Evolutionary conservation across 2,797 vertebrate species (phyloP), one percentile per base, ranked within the genome.

Genomic region (Erithacus rubecula): DNA sequence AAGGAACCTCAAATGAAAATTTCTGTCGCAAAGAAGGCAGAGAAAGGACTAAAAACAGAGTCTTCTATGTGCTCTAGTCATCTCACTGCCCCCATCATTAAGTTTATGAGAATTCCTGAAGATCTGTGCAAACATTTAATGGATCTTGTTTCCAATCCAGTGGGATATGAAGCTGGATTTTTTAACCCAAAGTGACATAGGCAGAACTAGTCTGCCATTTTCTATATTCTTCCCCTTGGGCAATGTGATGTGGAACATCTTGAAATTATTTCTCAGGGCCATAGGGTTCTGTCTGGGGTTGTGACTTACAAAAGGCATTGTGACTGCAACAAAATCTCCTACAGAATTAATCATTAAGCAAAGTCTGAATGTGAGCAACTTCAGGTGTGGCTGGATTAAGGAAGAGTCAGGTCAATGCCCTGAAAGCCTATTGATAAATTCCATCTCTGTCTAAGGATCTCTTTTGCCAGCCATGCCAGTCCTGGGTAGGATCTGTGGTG

Each of bases 401-500:
- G 13, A 44, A 32, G 15, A 71, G 22, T 49, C 53, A 68, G 34
- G 9, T 91, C 37, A 74, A 49, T 37, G 32, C 67, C 36, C 36
- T 39, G 15, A 78, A 94, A 46, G 24, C 12, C 51, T 8, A 49
- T 10, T 64, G 58, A 69, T 41, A 86, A 85, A 83, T 46, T 74
- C 10, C 9, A 79, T 10, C 12, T 41, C 30, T 30, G 16, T 63
- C 70, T 36, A 62, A 72, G 36, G 18, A 79, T 79, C 17, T 24
- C 5, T 55, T 89, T 69, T 65, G 56, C 39, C 37, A 27, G n/a
- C 13, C 63, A 36, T 59, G 67, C 67, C 41, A 43, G 43, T 11
- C 15, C 41, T 9, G 5, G 32, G 39, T 21, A 51, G 69, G 78
- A 70, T 32, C 21, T 1, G 1, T 17, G 47, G 17, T 0, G 0